These are phyloP conservation scores for Romanogobio albipinnatus DNA, from an alignment of 2,113 vertebrate species.

Conservation along the genomic window DNA sequence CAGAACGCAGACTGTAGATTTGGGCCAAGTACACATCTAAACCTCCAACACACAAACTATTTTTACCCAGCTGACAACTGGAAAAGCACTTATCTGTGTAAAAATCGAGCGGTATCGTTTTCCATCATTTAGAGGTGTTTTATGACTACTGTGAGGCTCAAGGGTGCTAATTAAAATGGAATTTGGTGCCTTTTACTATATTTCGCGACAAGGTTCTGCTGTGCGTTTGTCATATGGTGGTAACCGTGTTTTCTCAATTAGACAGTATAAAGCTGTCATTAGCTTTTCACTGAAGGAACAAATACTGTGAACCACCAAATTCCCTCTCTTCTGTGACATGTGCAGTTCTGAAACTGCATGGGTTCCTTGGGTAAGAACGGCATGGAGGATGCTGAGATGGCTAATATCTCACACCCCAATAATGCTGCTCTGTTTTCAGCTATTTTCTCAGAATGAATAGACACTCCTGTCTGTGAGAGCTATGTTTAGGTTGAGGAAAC, in stretches of 20 bases:
- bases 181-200: conserved; percentile 54
- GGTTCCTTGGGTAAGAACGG: conserved; percentile 32
- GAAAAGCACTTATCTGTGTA: conserved; percentile 82
- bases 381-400: conserved; percentile 48
- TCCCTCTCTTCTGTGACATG: conserved; percentile 33
- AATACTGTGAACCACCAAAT: conserved; percentile 17
- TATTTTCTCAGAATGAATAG: conserved; percentile 49
- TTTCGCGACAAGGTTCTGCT: conserved; percentile 44
- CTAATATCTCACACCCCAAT: conserved; percentile 40
- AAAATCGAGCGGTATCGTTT: conserved; percentile 69
- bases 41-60: conserved; percentile 69
- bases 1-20: conserved; percentile 64
- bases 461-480: conserved; percentile 8
- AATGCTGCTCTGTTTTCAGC: conserved; percentile 50
- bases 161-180: conserved; percentile 84
- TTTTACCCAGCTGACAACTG: conserved; percentile 76
- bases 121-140: conserved; percentile 69
- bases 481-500: conserved; percentile 50
- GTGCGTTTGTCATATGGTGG: conserved; percentile 44
- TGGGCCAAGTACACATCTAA: conserved; percentile 72
- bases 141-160: conserved; percentile 77
- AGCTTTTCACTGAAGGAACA: conserved; percentile 28
- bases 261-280: conserved; percentile 61
- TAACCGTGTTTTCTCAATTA: conserved; percentile 63
- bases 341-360: conserved; percentile 3